phyloP scores from a whole-genome alignment of 2,888 invertebrate species.

The Allygus modestus region DNA sequence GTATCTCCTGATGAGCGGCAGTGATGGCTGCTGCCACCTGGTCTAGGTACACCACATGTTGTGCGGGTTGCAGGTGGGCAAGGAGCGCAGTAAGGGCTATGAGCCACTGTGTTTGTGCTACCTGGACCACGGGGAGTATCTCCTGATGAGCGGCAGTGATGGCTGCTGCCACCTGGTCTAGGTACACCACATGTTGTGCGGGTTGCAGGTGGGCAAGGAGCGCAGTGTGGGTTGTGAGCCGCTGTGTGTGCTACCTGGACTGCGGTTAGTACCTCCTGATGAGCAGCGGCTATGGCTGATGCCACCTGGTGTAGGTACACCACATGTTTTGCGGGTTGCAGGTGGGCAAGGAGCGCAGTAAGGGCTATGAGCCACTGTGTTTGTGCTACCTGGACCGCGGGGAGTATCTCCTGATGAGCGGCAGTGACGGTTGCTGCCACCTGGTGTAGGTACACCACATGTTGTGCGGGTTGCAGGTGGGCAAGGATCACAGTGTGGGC shows the following conservation, averaged over 20 bases:
- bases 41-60: too few relatives aligned
- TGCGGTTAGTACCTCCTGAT: constrained; percentile 90
- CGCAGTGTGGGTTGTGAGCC: constrained; percentile 84
- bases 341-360: constrained; percentile 77
- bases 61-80: constrained; percentile 78
- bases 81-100: constrained; percentile 79
- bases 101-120: constrained; percentile 88
- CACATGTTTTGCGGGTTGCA: too few relatives aligned
- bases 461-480: too few relatives aligned
- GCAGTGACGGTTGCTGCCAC: constrained; percentile 86
- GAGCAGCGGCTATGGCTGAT: constrained; percentile 87
- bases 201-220: constrained; percentile 79
- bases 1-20: constrained; percentile 88
- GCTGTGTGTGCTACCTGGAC: constrained; percentile 85
- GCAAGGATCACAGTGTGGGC: too few relatives aligned
- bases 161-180: constrained; percentile 86
- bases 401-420: constrained; percentile 89
- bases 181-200: too few relatives aligned
- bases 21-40: constrained; percentile 85
- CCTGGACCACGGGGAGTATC: constrained; percentile 88
- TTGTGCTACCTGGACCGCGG: constrained; percentile 87
- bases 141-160: constrained; percentile 89
- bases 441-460: constrained; percentile 88
- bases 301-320: constrained; percentile 86
- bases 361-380: constrained; percentile 87